Evolutionary conservation across 2,888 invertebrate genomes (phyloP).

Genomic region (Drosophila setosimentum): DNA sequence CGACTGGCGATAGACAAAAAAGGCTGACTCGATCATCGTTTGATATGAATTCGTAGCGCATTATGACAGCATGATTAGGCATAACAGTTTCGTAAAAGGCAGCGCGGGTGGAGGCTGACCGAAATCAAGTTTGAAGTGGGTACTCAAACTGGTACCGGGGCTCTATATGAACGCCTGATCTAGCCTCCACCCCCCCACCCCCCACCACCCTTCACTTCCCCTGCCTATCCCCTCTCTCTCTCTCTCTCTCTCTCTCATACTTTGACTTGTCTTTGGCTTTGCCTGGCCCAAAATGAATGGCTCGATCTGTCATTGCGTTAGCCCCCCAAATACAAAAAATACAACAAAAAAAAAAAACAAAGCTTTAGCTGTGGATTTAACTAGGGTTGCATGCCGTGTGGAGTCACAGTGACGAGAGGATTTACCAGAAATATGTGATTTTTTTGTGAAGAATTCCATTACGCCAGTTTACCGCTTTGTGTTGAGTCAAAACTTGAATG

Average conservation of each 20-base stretch:
- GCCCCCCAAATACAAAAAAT: conserved; percentile 8
- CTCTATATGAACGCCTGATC: neutral
- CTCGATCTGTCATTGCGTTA: conserved; percentile 77
- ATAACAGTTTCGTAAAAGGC: conserved; percentile 82
- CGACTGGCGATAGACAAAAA: conserved; percentile 54
- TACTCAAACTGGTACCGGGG: conserved; percentile 40
- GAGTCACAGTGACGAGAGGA: conserved; percentile 15
- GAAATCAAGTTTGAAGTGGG: conserved; percentile 80
- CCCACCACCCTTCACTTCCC: neutral
- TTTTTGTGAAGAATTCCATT: neutral
- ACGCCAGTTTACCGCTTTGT: neutral
- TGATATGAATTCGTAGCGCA: conserved; percentile 81
- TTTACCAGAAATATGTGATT: conserved; percentile 3
- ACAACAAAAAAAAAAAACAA: conserved; percentile 15
- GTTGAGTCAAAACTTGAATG: neutral
- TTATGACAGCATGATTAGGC: conserved; percentile 85
- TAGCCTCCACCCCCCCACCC: neutral
- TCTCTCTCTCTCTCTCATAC: neutral
- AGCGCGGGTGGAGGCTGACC: conserved; percentile 71
- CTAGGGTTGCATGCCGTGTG: conserved; percentile 26
- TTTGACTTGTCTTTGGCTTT: conserved; percentile 20
- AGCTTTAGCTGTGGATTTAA: conserved; percentile 34
- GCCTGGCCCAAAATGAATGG: conserved; percentile 49
- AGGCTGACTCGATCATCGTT: conserved; percentile 81
- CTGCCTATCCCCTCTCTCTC: neutral